Conservation (phyloP, 2,888 invertebrate species). For the Polyommatus iphigenia region DNA sequence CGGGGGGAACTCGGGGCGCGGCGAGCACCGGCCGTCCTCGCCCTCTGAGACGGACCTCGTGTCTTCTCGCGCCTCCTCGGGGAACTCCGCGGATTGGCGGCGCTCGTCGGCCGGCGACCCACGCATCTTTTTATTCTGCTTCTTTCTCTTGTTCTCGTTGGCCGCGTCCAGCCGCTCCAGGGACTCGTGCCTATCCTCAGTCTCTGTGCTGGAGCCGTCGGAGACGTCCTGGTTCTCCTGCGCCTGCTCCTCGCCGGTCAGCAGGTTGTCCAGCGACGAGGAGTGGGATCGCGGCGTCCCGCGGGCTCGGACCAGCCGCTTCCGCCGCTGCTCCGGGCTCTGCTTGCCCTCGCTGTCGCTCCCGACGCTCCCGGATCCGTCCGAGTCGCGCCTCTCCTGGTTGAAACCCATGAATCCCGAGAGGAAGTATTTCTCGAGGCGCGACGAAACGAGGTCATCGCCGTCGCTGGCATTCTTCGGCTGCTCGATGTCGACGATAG, state of each 20-base stretch:
- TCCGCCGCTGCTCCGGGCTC: slow-evolving; percentile 91
- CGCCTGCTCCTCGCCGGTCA: slow-evolving; percentile 82
- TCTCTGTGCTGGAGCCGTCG: slow-evolving; percentile 89
- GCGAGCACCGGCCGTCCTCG: slow-evolving; percentile 84
- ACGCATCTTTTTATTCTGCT: slow-evolving; percentile 85
- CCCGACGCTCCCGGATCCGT: slow-evolving; percentile 92
- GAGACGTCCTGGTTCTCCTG: slow-evolving; percentile 81
- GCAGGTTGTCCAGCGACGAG: slow-evolving; percentile 88
- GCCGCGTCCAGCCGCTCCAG: slow-evolving; percentile 87
- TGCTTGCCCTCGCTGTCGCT: slow-evolving; percentile 94
- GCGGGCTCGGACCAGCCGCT: slow-evolving; percentile 88
- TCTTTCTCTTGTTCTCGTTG: slow-evolving; percentile 91
- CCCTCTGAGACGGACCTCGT: slow-evolving; percentile 82
- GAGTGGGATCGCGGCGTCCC: slow-evolving; percentile 92
- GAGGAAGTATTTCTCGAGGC: slow-evolving; percentile 93
- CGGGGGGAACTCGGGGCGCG: slow-evolving; percentile 83
- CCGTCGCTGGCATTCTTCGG: slow-evolving; percentile 81
- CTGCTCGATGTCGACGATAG: slow-evolving; percentile 81
- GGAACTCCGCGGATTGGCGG: slow-evolving; percentile 82
- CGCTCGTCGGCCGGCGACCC: slow-evolving; percentile 82
- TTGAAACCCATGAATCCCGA: slow-evolving; percentile 92
- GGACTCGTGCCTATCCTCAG: slow-evolving; percentile 82
- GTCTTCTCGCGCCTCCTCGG: slow-evolving; percentile 81
- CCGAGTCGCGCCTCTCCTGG: slow-evolving; percentile 87
- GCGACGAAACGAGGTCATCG: slow-evolving; percentile 89